These are phyloP conservation scores for Eurypyga helias DNA, from an alignment of 2,113 vertebrate genomes.

Conservation along the genomic window DNA sequence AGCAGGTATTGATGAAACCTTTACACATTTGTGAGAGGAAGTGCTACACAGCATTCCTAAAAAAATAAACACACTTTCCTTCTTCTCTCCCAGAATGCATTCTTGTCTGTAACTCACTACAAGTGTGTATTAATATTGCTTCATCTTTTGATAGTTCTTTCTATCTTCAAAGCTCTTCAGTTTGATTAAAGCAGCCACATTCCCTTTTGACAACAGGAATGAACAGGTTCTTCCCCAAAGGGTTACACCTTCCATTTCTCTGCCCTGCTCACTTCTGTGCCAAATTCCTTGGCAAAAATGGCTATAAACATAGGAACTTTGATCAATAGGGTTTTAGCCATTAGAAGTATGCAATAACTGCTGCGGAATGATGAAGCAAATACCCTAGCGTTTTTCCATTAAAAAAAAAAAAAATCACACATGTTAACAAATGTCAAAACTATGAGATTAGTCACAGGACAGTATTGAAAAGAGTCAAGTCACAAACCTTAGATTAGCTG, in stretches of 20 bases:
- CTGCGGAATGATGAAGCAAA: background rate
- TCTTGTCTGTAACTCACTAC: background rate
- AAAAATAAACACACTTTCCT: accelerated
- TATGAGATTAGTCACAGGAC: background rate
- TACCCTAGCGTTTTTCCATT: background rate
- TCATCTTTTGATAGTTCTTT: background rate
- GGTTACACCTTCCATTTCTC: background rate
- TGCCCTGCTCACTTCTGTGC: background rate
- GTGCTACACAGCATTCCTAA: background rate
- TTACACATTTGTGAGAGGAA: background rate
- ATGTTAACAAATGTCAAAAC: background rate
- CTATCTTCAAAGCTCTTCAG: background rate
- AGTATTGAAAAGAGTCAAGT: background rate
- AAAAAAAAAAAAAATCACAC: background rate
- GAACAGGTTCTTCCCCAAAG: background rate
- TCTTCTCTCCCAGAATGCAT: background rate
- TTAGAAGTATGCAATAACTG: background rate
- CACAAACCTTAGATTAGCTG: background rate
- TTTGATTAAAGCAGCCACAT: background rate
- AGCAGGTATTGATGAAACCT: background rate
- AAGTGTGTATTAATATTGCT: background rate
- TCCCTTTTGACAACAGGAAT: background rate
- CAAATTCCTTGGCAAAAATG: slow-evolving; percentile 15
- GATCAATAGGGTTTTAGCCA: background rate
- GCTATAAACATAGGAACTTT: background rate